A percentile compares a stretch with the other conserved stretches of the same genome.
These are phyloP conservation scores for Ormyrus labotus DNA, from an alignment of 2,888 invertebrate species.

Conservation along the genomic window DNA sequence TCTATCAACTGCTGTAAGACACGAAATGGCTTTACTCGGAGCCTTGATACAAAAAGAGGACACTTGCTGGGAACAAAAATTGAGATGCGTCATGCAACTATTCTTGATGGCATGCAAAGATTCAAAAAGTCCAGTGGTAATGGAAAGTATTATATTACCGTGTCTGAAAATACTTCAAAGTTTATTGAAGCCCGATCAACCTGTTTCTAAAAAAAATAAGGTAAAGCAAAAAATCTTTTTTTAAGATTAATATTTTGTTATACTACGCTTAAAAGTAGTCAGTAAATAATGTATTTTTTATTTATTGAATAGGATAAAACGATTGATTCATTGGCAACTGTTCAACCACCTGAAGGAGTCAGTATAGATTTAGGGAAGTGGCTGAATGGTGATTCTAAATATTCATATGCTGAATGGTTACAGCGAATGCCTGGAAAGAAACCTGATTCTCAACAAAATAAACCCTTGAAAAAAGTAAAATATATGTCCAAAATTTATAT, in stretches of 20 bases:
- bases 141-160: constrained; percentile 94
- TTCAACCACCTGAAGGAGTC: constrained; percentile 79
- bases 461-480: constrained; percentile 66
- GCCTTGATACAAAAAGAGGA: constrained; percentile 94
- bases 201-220: constrained; percentile 78
- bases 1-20: constrained; percentile 86
- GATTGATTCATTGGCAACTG: constrained; percentile 77
- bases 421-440: constrained; percentile 79
- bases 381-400: constrained; percentile 83
- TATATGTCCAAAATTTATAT: constrained; percentile 2
- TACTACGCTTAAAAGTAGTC: too few species aligned
- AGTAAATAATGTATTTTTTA: constrained; percentile 10
- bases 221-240: constrained; percentile 59
- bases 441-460: constrained; percentile 66
- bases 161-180: constrained; percentile 94
- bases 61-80: constrained; percentile 95
- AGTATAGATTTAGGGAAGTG: constrained; percentile 86
- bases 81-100: constrained; percentile 91
- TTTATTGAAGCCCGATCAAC: constrained; percentile 83
- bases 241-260: too few species aligned
- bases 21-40: constrained; percentile 92
- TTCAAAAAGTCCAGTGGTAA: constrained; percentile 89
- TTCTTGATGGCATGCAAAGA: constrained; percentile 88
- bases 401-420: constrained; percentile 86
- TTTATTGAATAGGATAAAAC: constrained; percentile 73